Percentiles rank a stretch among this genome's conserved stretches.
Conservation (phyloP, 2,797 vertebrate species). For the Phataginus tetradactyla region DNA sequence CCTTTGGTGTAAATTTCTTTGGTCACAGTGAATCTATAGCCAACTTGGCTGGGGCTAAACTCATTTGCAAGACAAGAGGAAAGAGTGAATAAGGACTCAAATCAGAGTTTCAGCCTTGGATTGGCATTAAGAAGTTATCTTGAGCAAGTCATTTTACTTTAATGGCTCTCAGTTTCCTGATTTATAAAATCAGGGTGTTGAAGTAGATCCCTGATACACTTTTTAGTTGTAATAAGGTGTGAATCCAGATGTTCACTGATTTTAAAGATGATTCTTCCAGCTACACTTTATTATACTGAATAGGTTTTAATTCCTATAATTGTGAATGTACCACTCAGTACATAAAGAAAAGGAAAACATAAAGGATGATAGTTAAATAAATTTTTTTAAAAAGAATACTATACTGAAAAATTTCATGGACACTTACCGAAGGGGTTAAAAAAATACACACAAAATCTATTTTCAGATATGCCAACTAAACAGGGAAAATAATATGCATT, state of each 20-base stretch:
- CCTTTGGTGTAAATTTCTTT: too few relatives aligned
- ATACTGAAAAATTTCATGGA: background rate
- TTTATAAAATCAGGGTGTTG: background rate
- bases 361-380: background rate
- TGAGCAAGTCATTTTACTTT: background rate
- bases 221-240: background rate
- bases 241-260: background rate
- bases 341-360: slow-evolving; percentile 3
- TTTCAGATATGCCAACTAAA: slow-evolving; percentile 46
- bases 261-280: background rate
- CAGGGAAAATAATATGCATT: slow-evolving; percentile 35
- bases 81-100: background rate
- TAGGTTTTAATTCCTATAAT: background rate
- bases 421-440: background rate
- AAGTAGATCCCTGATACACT: background rate
- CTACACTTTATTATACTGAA: background rate
- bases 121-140: background rate
- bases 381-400: background rate
- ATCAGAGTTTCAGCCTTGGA: background rate
- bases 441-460: slow-evolving; percentile 33
- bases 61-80: background rate
- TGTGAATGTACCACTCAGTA: background rate
- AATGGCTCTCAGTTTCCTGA: background rate
- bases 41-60: too few relatives aligned
- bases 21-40: too few relatives aligned